Conservation (phyloP, 1,140 invertebrate genomes). For the Aphelenchoides besseyi region DNA sequence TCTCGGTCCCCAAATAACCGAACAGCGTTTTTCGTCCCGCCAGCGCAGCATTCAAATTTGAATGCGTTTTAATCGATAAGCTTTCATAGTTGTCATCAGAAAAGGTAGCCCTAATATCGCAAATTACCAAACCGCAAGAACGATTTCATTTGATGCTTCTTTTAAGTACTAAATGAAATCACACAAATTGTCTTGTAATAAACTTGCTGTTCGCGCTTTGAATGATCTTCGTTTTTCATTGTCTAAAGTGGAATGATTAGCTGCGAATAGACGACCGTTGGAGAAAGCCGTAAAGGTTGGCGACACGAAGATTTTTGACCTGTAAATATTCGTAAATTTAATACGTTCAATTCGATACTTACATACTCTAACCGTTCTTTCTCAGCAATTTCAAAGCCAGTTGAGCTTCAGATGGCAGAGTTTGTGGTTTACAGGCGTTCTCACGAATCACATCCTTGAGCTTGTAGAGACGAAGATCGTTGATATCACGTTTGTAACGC, state of each 20-base stretch:
- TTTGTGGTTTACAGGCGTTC: slow-evolving; percentile 66
- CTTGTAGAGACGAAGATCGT: slow-evolving; percentile 90
- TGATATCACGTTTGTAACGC: slow-evolving; percentile 89
- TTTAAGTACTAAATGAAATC: too few species aligned
- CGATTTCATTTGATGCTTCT: too few species aligned
- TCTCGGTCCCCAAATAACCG: too few species aligned
- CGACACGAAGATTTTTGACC: slow-evolving; percentile 70
- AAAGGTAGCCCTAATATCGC: too few species aligned
- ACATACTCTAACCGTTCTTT: slow-evolving; percentile 83
- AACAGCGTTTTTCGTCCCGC: too few species aligned
- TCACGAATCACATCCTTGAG: slow-evolving; percentile 84
- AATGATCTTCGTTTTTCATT: too few species aligned
- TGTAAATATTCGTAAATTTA: not conserved
- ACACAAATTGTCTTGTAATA: too few species aligned
- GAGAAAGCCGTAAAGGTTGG: slow-evolving; percentile 88
- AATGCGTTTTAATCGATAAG: too few species aligned
- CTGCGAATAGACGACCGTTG: slow-evolving; percentile 81
- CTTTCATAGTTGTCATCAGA: too few species aligned
- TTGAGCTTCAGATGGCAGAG: not conserved
- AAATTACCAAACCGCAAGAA: too few species aligned
- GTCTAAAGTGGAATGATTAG: slow-evolving; percentile 85
- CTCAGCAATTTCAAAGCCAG: slow-evolving; percentile 69
- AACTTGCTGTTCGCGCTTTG: too few species aligned
- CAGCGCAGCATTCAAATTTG: too few species aligned
- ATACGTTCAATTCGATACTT: not conserved